phyloP scores from a whole-genome alignment of 2,113 vertebrate species.

The Dasyprocta punctata region DNA sequence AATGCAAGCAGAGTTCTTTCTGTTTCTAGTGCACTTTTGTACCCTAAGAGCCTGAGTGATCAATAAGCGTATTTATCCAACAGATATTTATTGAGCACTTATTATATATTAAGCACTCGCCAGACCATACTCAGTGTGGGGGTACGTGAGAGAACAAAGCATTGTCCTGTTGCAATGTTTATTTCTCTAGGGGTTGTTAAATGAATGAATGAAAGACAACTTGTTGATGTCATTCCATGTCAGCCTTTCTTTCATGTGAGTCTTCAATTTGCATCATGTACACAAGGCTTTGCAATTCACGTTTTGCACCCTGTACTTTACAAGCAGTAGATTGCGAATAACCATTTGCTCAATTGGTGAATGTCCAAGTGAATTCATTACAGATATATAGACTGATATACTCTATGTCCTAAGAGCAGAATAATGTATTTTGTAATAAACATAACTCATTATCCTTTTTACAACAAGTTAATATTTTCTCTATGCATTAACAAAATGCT shows the following conservation, averaged over 20 bases:
- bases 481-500: not conserved
- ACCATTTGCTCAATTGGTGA: not conserved
- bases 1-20: not conserved
- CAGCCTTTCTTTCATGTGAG: not conserved
- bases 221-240: not conserved
- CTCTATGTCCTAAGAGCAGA: not conserved
- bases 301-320: not conserved
- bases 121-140: not conserved
- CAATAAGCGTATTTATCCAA: not conserved
- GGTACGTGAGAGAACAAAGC: not conserved
- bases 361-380: slow-evolving; percentile 15
- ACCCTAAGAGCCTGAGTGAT: not conserved
- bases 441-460: slow-evolving; percentile 21
- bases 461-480: slow-evolving; percentile 37
- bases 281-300: not conserved
- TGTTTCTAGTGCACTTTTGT: slow-evolving; percentile 14
- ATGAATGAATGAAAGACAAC: not conserved
- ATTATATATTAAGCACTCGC: not conserved
- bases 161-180: not conserved
- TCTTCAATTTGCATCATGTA: not conserved
- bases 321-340: not conserved
- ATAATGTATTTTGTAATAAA: not conserved
- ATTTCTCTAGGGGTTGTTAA: not conserved
- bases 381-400: not conserved
- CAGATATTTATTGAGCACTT: not conserved